These are phyloP conservation scores for Spodoptera exigua DNA, from an alignment of 2,888 invertebrate genomes.

Conservation along the genomic window DNA sequence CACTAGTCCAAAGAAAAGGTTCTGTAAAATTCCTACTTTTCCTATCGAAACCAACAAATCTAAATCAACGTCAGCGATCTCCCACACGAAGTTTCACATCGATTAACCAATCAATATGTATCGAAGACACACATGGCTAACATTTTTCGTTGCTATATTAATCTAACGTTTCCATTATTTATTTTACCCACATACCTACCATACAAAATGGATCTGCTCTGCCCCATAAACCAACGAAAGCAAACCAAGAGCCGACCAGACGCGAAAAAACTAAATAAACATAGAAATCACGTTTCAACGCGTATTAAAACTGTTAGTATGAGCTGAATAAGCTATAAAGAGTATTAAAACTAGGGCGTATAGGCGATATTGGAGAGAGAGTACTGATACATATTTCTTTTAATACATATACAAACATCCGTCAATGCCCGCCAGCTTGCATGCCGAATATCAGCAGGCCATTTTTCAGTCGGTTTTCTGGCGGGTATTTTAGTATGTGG, in stretches of 20 bases:
- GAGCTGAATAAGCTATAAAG: conserved; percentile 53
- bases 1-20: too few species aligned
- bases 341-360: conserved; percentile 67
- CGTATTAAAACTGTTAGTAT: conserved; percentile 58
- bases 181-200: conserved; percentile 50
- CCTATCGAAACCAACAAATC: too few species aligned
- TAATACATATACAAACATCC: conserved; percentile 76
- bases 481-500: conserved; percentile 81
- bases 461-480: conserved; percentile 78
- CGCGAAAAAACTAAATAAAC: conserved; percentile 63
- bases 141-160: conserved; percentile 34
- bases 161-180: conserved; percentile 54
- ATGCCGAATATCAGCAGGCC: conserved; percentile 77
- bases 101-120: conserved; percentile 15
- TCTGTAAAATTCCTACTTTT: too few species aligned
- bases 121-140: conserved; percentile 26
- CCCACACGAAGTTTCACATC: conserved; percentile 12
- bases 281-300: conserved; percentile 60
- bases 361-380: conserved; percentile 38
- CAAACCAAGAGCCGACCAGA: conserved; percentile 57
- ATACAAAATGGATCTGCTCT: conserved; percentile 44
- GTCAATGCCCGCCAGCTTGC: conserved; percentile 66
- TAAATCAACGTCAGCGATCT: conserved; percentile 8
- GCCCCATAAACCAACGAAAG: conserved; percentile 51
- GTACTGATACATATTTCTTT: conserved; percentile 67